Evolutionary conservation across 2,113 vertebrate species (phyloP).

Genomic region (Gallinago jamesoni): DNA sequence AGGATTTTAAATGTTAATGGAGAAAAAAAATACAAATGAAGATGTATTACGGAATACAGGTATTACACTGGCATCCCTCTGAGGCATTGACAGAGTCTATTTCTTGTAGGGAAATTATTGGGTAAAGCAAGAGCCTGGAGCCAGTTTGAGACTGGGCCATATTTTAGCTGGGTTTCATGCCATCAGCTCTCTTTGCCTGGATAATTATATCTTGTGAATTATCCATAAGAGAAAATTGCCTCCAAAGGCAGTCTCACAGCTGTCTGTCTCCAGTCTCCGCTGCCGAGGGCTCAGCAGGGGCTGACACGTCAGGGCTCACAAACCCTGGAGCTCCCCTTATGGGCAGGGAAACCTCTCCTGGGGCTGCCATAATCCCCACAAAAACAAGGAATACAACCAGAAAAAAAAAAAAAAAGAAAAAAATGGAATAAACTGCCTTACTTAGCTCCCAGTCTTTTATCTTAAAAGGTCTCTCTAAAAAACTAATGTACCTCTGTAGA

Average conservation of each 20-base stretch:
- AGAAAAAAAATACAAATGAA: background rate
- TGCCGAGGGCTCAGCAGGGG: background rate
- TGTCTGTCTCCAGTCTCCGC: background rate
- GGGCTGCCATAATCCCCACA: background rate
- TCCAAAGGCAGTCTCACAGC: background rate
- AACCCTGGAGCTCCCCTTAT: background rate
- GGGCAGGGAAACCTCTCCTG: background rate
- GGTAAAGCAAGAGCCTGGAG: slow-evolving; percentile 11
- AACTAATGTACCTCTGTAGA: background rate
- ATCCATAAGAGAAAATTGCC: slow-evolving; percentile 12
- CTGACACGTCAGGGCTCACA: background rate
- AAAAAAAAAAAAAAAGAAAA: rapidly evolving
- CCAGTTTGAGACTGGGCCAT: slow-evolving; percentile 2
- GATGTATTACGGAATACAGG: background rate
- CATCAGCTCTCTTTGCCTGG: slow-evolving; percentile 18
- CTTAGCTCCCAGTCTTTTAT: background rate
- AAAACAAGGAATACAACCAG: background rate
- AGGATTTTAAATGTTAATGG: background rate
- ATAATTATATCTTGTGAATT: slow-evolving; percentile 37
- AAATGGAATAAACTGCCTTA: background rate
- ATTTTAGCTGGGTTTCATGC: slow-evolving; percentile 6
- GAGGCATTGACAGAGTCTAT: background rate
- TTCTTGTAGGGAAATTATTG: background rate
- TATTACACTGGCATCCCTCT: background rate
- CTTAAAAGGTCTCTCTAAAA: background rate